Conservation (phyloP, 2,888 invertebrate species). For the Eristalis intricaria region DNA sequence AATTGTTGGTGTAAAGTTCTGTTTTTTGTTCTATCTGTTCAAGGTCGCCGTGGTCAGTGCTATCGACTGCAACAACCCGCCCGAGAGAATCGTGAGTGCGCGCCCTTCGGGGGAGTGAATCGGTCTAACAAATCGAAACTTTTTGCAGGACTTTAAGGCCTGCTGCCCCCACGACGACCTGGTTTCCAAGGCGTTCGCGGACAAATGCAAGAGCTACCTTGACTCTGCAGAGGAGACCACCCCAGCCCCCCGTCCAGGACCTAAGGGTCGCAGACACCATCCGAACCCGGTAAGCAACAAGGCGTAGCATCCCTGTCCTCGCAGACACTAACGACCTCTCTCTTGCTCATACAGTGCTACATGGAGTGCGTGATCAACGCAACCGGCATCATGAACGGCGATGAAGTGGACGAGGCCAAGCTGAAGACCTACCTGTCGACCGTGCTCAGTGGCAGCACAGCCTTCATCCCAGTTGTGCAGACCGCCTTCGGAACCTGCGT, state of each 20-base stretch:
- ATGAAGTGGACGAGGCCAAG: slow-evolving; percentile 24
- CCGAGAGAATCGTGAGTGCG: slow-evolving; percentile 27
- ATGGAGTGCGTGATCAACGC: slow-evolving; percentile 46
- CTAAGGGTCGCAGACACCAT: background rate
- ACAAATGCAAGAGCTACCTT: slow-evolving; percentile 17
- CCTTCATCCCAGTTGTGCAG: slow-evolving; percentile 21
- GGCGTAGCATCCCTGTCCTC: background rate
- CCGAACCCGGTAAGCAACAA: slow-evolving; percentile 8
- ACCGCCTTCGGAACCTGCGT: slow-evolving; percentile 28
- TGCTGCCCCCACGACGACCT: slow-evolving; percentile 37
- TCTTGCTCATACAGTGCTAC: slow-evolving; percentile 26
- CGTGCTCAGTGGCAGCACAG: background rate
- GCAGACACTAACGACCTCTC: background rate
- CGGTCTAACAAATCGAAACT: background rate
- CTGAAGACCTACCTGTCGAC: slow-evolving; percentile 11
- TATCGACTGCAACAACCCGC: slow-evolving; percentile 30
- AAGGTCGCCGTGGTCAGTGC: slow-evolving; percentile 42
- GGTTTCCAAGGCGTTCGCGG: background rate
- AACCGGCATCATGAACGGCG: slow-evolving; percentile 29
- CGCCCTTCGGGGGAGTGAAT: background rate
- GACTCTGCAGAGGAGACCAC: background rate
- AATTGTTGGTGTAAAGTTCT: slow-evolving; percentile 29
- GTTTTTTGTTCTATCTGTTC: slow-evolving; percentile 52
- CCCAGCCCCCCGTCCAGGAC: background rate
- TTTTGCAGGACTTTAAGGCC: slow-evolving; percentile 4